These are phyloP conservation scores for Zapornia atra DNA, from an alignment of 2,113 vertebrate genomes.

Conservation along the genomic window DNA sequence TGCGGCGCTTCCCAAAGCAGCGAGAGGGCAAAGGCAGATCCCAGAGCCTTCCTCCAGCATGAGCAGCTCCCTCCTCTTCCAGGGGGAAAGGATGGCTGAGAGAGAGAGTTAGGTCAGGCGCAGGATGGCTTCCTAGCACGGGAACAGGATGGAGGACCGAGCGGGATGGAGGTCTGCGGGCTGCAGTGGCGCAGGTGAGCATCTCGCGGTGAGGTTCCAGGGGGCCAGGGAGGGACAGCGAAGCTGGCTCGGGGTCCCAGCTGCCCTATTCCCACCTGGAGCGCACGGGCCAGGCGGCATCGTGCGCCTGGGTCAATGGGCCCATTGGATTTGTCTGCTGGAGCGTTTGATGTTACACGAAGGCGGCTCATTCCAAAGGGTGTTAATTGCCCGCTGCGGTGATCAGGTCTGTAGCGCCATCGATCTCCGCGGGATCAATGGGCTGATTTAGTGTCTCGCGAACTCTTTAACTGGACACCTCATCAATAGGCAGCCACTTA, in stretches of 20 bases:
- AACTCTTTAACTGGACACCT: conserved; percentile 86
- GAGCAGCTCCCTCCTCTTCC: not conserved
- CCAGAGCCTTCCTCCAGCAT: not conserved
- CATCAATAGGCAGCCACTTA: conserved; percentile 84
- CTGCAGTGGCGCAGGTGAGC: not conserved
- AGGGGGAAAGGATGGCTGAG: not conserved
- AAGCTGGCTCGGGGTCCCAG: not conserved
- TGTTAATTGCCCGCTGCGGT: conserved; percentile 78
- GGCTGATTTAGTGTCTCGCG: conserved; percentile 87
- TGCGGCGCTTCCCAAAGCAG: not conserved
- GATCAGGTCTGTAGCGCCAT: conserved; percentile 81
- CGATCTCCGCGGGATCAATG: conserved; percentile 84
- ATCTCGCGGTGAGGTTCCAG: not conserved
- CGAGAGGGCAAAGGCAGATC: not conserved
- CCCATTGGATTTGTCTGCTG: conserved; percentile 74
- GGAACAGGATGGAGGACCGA: not conserved
- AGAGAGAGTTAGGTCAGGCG: not conserved
- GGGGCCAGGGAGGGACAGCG: not conserved
- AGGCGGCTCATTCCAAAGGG: conserved; percentile 71
- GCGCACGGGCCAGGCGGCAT: not conserved
- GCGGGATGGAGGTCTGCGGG: fast-evolving
- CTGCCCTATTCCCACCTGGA: fast-evolving
- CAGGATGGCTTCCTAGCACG: not conserved
- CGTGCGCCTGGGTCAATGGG: not conserved
- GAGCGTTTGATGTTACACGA: conserved; percentile 75